Base-by-base conservation (phyloP, 2,797 vertebrate species). In the Arrhamphus sclerolepis region DNA sequence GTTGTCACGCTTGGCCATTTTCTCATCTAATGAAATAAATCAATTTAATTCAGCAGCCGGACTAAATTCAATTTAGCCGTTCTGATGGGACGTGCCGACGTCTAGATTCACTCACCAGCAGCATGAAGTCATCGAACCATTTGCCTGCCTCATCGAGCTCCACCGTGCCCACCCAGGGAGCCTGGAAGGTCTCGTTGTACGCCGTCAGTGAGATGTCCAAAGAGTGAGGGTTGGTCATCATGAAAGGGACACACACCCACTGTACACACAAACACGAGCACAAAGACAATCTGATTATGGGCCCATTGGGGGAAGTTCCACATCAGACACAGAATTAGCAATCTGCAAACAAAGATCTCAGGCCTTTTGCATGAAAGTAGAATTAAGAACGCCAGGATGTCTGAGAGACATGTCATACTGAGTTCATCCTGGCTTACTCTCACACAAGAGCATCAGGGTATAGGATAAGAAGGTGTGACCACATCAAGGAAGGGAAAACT, bases 41-140 rank as follows among this genome's bases (percentile, higher is more conserved):
- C 20, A 5, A 18, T 63, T 46, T 16, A 18, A 28, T 40, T 59
- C 11, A 48, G 28, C 42, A 34, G 46, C 41, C 21, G 41, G 14
- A 20, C 10, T 22, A 44, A 38, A 52, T 62, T 68, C 51, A 2
- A 66, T 68, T 24, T 21, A 43, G 47, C 9, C 31, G 8, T 50
- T 55, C n/a, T 48, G 38, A 46, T 57, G 17, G 43, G 18, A 56
- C 31, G 19, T 41, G 42, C 26, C 26, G 22, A 39, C 1, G 54
- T 44, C 26, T 18, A 17, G 77, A 85, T 74, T 39, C 43, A 68
- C 93, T 89, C 68, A 91, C 90, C 88, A 92, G 62, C 59, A 92
- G 69, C 87, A 92, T 84, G 80, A 92, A 91, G 69, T 92, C 89
- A 4, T 95, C 94, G 49, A 95, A 81, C 94, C 94, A 95, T 65